Conservation (phyloP, 2,888 invertebrate species). For the Spialia ferax region DNA sequence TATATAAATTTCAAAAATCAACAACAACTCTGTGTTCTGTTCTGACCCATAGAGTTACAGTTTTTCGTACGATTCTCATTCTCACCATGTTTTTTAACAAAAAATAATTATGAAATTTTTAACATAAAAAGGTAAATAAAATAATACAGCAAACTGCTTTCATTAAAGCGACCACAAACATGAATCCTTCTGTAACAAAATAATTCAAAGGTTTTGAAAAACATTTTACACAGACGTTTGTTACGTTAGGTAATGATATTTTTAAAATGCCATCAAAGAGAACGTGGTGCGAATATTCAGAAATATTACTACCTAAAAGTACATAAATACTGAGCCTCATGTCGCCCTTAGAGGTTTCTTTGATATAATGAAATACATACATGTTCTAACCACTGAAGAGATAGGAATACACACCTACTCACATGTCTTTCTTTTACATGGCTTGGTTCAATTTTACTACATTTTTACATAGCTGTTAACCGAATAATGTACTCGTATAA, state of each 20-base stretch:
- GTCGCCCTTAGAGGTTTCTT: not conserved
- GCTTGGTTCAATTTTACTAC: too few species aligned
- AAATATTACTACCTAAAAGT: not conserved
- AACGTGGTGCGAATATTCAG: not conserved
- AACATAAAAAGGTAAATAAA: not conserved
- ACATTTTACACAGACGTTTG: not conserved
- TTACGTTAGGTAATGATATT: slow-evolving; percentile 13
- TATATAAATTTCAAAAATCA: too few species aligned
- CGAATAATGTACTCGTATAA: too few species aligned
- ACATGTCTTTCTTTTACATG: too few species aligned
- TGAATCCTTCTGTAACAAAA: slow-evolving; percentile 2
- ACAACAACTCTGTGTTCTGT: too few species aligned
- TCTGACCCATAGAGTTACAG: too few species aligned
- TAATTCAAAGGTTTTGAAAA: slow-evolving; percentile 8
- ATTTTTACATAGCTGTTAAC: too few species aligned
- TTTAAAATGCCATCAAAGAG: slow-evolving; percentile 19
- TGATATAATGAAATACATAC: not conserved
- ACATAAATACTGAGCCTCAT: not conserved
- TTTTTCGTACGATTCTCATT: not conserved
- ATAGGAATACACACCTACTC: too few species aligned
- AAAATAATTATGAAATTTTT: not conserved
- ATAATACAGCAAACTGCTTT: not conserved
- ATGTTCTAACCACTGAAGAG: not conserved
- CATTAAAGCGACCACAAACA: slow-evolving; percentile 9
- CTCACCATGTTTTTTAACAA: not conserved